Percentiles rank a stretch among this genome's conserved stretches.
Evolutionary conservation across 2,113 vertebrate species (phyloP).

Genomic region (human): GRCh38 chr7:123392501-123393000

Average conservation of each 20-base stretch:
- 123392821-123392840: neutral
- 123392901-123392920: neutral
- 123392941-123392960: too few species aligned
- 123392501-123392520: neutral
- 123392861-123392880: neutral
- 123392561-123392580: neutral
- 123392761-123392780: neutral
- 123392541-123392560: neutral
- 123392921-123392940: neutral
- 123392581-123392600: neutral
- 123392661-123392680: neutral
- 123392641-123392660: neutral
- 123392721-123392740: neutral
- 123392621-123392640: neutral
- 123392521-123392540: neutral
- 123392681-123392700: neutral
- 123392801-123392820: neutral
- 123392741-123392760: neutral
- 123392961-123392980: too few species aligned
- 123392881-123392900: too few species aligned
- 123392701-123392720: neutral
- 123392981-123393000: neutral
- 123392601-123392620: neutral
- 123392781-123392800: neutral
- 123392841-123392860: neutral